Percentiles rank a stretch among this genome's conserved stretches.
phyloP scores from a whole-genome alignment of 35 echinoderm and acorn worm genomes.

The Chiridota heheva region DNA sequence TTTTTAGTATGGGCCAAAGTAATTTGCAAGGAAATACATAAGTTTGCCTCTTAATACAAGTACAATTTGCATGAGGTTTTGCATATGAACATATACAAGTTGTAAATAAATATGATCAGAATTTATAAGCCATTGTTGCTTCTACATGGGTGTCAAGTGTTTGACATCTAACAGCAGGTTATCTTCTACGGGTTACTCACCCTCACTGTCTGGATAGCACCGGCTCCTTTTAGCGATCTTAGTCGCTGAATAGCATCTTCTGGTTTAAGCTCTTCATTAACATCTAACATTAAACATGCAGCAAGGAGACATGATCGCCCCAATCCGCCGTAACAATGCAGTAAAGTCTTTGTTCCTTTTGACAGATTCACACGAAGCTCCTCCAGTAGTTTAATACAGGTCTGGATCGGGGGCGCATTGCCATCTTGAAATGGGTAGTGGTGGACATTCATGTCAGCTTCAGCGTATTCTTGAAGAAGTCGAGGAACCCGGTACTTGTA shows the following conservation, averaged over 20 bases:
- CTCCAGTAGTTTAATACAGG: constrained; percentile 68
- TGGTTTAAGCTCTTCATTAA: constrained; percentile 51
- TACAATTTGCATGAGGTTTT: too few species aligned
- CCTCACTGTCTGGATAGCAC: constrained; percentile 91
- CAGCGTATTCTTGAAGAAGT: constrained; percentile 68
- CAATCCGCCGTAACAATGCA: constrained; percentile 84
- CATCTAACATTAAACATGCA: constrained; percentile 62
- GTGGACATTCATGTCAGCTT: constrained; percentile 66
- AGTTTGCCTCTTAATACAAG: too few species aligned
- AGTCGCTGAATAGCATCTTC: constrained; percentile 67
- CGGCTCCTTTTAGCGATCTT: constrained; percentile 58
- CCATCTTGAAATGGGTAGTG: constrained; percentile 87
- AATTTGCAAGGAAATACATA: too few species aligned
- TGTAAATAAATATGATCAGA: too few species aligned
- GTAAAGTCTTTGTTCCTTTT: constrained; percentile 34
- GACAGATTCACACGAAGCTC: constrained; percentile 50
- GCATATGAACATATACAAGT: too few species aligned
- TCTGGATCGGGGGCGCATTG: constrained; percentile 46
- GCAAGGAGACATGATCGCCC: constrained; percentile 76
- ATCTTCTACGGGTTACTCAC: constrained; percentile 18
- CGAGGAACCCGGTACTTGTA: constrained; percentile 65
- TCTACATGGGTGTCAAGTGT: too few species aligned
- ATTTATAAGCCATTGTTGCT: too few species aligned
- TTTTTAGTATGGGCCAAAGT: too few species aligned
- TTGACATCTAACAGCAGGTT: too few species aligned